Evolutionary conservation across 2,113 vertebrate genomes (phyloP), one percentile per base, ranked within the genome.

Genomic region (Syngnathoides biaculeatus): DNA sequence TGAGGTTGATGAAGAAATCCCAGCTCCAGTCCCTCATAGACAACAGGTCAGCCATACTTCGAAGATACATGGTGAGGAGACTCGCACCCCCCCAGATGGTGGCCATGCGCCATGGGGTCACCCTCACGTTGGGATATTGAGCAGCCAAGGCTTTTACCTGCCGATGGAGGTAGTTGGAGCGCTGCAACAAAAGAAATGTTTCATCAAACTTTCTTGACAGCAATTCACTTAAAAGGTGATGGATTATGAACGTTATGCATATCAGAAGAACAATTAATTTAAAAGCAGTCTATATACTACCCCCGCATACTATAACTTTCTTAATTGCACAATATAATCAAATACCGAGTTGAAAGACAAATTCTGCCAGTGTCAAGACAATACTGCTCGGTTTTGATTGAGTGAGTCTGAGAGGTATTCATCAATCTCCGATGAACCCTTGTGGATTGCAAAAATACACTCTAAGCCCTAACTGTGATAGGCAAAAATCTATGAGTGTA

Each of bases 1-100:
- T 99, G 86, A 99, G 95, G 91, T 98, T 99, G 86, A 99, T 98
- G 91, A 99, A 98, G 92, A 99, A 99, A 85, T 99, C 97, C 97
- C 97, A 99, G 30, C 88, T 92, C 97, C 97, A 99, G 87, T 98
- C 94, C 26, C 81, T 91, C 95, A 98, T 99, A 74, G 95, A 93
- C 89, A 98, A 92, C 17, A 99, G 89, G 86, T 99, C 97, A 17
- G 88, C 87, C 97, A 99, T 99, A 84, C 94, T 93, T 85, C 93
- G 94, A 19, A 98, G 92, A 88, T 99, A 99, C 84, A 97, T 98
- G 80, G 94, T 92, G 71, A 99, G 91, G 56, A 99, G 93, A 64
- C 97, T 99, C 67, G 97, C 97, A 5, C 97, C 97, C 0, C 97
- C 97, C 97, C 97, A 99, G 87, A 99, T 99, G 24, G 97, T 99